phyloP scores from a whole-genome alignment of 2,113 vertebrate genomes.

The Eptesicus fuscus region DNA sequence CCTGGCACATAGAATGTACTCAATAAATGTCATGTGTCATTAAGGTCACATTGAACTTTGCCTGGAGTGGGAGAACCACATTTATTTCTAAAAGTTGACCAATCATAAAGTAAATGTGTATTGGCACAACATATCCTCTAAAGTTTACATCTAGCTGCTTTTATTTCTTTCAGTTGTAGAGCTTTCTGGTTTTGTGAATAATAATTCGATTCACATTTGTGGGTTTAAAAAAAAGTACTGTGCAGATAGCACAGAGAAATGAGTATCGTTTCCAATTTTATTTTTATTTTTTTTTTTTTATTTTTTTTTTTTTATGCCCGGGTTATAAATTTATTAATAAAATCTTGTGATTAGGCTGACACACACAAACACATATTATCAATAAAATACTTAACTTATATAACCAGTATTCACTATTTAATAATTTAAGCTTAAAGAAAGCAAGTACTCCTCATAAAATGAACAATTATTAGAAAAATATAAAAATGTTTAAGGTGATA shows the following conservation, averaged over 20 bases:
- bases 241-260: neutral
- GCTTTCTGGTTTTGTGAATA: neutral
- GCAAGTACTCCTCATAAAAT: neutral
- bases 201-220: neutral
- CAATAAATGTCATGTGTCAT: neutral
- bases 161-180: neutral
- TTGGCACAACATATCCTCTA: neutral
- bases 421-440: slow-evolving; percentile 19
- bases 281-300: too few relatives aligned
- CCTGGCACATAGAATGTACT: neutral
- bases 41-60: neutral
- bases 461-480: neutral
- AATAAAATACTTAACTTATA: neutral
- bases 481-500: neutral
- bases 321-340: neutral
- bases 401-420: neutral
- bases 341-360: neutral
- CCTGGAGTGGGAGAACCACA: neutral
- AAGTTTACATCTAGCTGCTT: neutral
- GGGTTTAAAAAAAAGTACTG: neutral
- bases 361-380: neutral
- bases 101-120: neutral
- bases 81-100: neutral
- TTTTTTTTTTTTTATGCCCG: too few relatives aligned
- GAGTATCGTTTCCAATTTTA: neutral